Evolutionary conservation across 2,113 vertebrate species (phyloP).

Genomic region (Balaeniceps rex): DNA sequence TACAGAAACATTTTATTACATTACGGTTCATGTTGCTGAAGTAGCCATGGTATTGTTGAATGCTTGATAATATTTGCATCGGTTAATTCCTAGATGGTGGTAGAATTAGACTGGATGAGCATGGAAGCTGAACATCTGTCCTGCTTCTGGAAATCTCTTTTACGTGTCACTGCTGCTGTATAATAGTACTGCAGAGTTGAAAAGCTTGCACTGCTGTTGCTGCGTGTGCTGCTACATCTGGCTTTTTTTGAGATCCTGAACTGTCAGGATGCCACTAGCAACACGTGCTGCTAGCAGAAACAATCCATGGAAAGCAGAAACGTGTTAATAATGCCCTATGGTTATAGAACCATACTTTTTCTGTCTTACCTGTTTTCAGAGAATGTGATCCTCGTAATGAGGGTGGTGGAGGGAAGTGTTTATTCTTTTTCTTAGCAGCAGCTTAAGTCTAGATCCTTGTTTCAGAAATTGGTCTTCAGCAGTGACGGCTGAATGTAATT

Average conservation of each 20-base stretch:
- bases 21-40: not conserved
- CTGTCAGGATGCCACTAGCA: not conserved
- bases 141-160: not conserved
- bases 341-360: rapidly evolving
- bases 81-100: not conserved
- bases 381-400: not conserved
- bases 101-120: not conserved
- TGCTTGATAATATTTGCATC: not conserved
- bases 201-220: not conserved
- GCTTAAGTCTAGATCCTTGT: not conserved
- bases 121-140: not conserved
- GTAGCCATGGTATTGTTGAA: not conserved
- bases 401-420: not conserved
- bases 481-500: not conserved
- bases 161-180: not conserved
- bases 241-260: not conserved
- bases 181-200: not conserved
- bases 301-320: not conserved
- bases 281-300: not conserved
- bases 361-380: not conserved
- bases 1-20: not conserved
- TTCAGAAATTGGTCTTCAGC: not conserved
- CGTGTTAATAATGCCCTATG: rapidly evolving
- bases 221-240: not conserved
- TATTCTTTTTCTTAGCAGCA: not conserved